A percentile compares a stretch with the other conserved stretches of the same genome.
Conservation (phyloP, 2,113 vertebrate genomes). For the Tyrannus savana region DNA sequence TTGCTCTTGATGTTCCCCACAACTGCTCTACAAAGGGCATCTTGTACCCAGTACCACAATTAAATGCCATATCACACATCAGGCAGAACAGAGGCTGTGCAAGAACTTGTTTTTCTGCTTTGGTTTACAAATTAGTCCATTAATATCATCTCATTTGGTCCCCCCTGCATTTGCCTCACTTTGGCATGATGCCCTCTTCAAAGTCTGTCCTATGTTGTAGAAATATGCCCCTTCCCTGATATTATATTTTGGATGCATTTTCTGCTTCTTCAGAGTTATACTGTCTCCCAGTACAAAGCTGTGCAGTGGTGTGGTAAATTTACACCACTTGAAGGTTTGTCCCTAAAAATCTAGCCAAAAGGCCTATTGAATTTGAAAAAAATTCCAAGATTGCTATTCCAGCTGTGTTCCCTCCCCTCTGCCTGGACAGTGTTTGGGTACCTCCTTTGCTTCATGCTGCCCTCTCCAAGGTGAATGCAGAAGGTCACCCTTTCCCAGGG, state of each 20-base stretch:
- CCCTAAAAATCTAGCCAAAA: not conserved
- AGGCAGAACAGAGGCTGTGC: not conserved
- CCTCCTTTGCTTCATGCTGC: not conserved
- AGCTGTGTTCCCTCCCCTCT: not conserved
- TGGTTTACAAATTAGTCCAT: not conserved
- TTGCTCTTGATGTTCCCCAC: not conserved
- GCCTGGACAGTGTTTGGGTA: rapidly evolving
- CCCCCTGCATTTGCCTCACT: not conserved
- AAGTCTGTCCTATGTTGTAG: not conserved
- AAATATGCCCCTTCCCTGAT: not conserved
- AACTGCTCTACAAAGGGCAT: not conserved
- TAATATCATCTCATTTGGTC: not conserved
- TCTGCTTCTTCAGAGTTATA: not conserved
- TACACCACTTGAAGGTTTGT: not conserved
- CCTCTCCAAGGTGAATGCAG: not conserved
- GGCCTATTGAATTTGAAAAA: not conserved
- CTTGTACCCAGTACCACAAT: not conserved
- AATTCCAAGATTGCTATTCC: not conserved
- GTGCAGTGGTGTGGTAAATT: not conserved
- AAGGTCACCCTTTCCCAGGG: not conserved
- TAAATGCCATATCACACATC: rapidly evolving
- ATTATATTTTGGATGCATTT: not conserved
- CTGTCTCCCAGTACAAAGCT: not conserved
- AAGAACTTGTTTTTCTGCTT: not conserved
- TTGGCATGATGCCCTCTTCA: not conserved